A percentile compares a stretch with the other conserved stretches of the same genome.
These are phyloP conservation scores for Microplitis demolitor DNA, from an alignment of 1,140 invertebrate genomes.

Conservation along the genomic window DNA sequence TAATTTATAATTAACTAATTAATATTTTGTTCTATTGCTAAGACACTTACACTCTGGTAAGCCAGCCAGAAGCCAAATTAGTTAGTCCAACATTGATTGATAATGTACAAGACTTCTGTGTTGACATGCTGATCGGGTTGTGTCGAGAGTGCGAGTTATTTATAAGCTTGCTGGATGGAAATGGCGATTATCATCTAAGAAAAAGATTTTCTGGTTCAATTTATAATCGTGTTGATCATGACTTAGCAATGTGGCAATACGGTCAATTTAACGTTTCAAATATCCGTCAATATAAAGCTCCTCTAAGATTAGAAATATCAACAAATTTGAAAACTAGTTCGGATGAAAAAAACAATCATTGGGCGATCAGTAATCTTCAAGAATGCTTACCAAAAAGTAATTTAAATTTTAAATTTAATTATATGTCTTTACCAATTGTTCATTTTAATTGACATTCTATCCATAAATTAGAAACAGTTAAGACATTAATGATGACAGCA, in stretches of 20 bases:
- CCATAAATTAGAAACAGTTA: slow-evolving; percentile 14
- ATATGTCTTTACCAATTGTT: not conserved
- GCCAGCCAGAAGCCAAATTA: not conserved
- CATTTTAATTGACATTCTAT: not conserved
- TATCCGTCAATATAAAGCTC: not conserved
- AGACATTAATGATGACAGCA: slow-evolving; percentile 1
- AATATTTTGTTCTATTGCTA: slow-evolving; percentile 5
- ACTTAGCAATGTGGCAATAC: slow-evolving; percentile 35
- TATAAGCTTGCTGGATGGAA: not conserved
- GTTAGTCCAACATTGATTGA: slow-evolving; percentile 7
- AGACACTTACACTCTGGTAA: slow-evolving; percentile 34
- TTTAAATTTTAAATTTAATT: not conserved
- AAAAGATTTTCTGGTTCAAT: not conserved
- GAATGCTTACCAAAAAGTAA: slow-evolving; percentile 27
- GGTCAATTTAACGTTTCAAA: slow-evolving; percentile 10
- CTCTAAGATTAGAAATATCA: not conserved
- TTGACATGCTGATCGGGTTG: slow-evolving; percentile 34
- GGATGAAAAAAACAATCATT: not conserved
- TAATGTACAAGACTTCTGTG: slow-evolving; percentile 16
- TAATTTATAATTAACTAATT: not conserved
- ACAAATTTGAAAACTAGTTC: slow-evolving; percentile 6
- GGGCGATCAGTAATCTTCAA: slow-evolving; percentile 31
- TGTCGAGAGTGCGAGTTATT: slow-evolving; percentile 31
- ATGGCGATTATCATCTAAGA: not conserved
- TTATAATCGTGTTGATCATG: not conserved